phyloP scores from a whole-genome alignment of 2,797 vertebrate genomes.

The Heliangelus exortis region DNA sequence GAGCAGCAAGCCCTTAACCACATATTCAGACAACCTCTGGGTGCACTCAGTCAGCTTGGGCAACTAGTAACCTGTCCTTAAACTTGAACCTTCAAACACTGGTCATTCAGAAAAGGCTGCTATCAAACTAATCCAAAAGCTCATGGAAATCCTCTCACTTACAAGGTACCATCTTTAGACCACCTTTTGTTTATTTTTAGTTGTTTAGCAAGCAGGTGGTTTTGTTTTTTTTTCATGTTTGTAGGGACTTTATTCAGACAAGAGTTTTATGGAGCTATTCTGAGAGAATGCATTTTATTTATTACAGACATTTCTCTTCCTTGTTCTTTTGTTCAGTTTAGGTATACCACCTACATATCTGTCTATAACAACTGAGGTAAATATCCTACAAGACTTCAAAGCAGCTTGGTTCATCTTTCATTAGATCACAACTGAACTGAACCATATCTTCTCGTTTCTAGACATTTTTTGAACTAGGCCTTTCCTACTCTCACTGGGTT shows the following conservation, averaged over 20 bases:
- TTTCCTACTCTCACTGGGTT: conserved; percentile 50
- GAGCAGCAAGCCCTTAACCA: conserved; percentile 56
- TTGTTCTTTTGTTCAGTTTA: conserved; percentile 19
- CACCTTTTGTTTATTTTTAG: background rate
- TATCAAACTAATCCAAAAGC: conserved; percentile 7
- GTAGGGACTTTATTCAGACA: background rate
- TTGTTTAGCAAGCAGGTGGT: background rate
- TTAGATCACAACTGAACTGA: conserved; percentile 63
- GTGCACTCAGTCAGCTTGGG: conserved; percentile 56
- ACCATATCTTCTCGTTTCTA: conserved; percentile 36
- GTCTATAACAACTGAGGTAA: conserved; percentile 24
- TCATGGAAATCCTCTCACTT: conserved; percentile 1
- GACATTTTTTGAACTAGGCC: conserved; percentile 51
- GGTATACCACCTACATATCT: conserved; percentile 28
- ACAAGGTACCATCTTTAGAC: background rate
- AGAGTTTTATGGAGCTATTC: conserved; percentile 9
- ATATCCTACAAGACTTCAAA: conserved; percentile 24
- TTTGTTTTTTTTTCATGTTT: background rate
- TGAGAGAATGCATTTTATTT: background rate
- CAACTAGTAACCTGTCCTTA: conserved; percentile 61
- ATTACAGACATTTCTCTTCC: background rate
- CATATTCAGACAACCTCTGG: conserved; percentile 53
- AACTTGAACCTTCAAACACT: conserved; percentile 37
- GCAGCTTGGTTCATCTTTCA: conserved; percentile 61
- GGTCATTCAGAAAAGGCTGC: conserved; percentile 38